phyloP scores from a whole-genome alignment of 1,140 invertebrate genomes.

The Neodiprion virginianus region DNA sequence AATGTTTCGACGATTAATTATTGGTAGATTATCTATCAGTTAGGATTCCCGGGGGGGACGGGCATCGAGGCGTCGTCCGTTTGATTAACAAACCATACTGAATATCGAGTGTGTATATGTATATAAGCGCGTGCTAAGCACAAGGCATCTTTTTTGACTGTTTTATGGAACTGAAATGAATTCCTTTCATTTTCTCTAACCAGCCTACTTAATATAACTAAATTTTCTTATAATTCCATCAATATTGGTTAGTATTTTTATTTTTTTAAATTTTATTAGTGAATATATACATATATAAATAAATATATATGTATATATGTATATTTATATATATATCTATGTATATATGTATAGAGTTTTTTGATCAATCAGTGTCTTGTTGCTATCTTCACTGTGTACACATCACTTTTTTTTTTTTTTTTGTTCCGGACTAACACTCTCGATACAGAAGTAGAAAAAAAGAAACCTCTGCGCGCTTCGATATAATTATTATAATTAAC shows the following conservation, averaged over 20 bases:
- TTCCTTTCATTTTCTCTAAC: not conserved
- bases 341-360: constrained; percentile 5
- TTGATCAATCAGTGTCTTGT: constrained; percentile 15
- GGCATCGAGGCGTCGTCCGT: no score
- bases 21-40: no score
- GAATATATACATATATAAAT: no score
- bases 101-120: no score
- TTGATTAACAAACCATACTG: no score
- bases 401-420: not conserved
- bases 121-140: no score
- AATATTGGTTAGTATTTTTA: not conserved
- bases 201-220: not conserved
- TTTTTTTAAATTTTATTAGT: not conserved
- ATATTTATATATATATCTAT: constrained; percentile 6
- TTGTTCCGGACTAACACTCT: constrained; percentile 26
- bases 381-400: constrained; percentile 4
- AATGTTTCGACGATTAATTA: constrained; percentile 36
- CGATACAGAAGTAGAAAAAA: constrained; percentile 30
- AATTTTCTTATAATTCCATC: not conserved
- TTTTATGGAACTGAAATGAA: no score
- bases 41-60: no score
- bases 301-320: constrained; percentile 12
- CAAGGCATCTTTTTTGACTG: no score
- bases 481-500: not conserved
- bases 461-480: constrained; percentile 18